Conservation (phyloP, 2,113 vertebrate species). For the human (Homo sapiens) region DNA sequence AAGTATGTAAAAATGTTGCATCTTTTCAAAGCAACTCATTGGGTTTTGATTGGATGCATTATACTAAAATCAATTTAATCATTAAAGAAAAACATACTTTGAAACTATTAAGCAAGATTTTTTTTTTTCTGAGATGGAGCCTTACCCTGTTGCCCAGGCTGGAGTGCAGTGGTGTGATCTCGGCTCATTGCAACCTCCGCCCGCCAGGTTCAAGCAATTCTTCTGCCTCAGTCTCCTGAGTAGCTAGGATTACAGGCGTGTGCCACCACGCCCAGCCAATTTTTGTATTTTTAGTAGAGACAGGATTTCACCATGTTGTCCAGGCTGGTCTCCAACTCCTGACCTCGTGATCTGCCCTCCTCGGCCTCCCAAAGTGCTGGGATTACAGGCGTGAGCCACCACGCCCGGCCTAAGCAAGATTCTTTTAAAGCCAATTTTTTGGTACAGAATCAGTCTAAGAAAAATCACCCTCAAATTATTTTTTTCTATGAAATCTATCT, state of each 20-base stretch:
- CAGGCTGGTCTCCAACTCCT: too few relatives aligned
- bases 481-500: not conserved
- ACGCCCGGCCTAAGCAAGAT: not conserved
- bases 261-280: not conserved
- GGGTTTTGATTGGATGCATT: not conserved
- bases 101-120: not conserved
- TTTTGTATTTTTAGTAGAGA: too few relatives aligned
- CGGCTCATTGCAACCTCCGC: not conserved
- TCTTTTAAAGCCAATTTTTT: not conserved
- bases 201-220: not conserved
- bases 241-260: not conserved
- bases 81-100: not conserved
- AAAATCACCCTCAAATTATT: not conserved
- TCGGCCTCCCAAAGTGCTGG: not conserved
- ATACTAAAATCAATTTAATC: not conserved
- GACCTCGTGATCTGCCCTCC: too few relatives aligned
- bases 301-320: too few relatives aligned
- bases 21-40: not conserved
- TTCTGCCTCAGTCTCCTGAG: not conserved
- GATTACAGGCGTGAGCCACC: not conserved
- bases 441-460: not conserved
- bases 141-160: not conserved
- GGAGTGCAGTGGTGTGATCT: not conserved
- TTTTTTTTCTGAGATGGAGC: not conserved
- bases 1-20: not conserved